These are phyloP conservation scores for Carassius carassius DNA, from an alignment of 2,113 vertebrate genomes.

Conservation along the genomic window DNA sequence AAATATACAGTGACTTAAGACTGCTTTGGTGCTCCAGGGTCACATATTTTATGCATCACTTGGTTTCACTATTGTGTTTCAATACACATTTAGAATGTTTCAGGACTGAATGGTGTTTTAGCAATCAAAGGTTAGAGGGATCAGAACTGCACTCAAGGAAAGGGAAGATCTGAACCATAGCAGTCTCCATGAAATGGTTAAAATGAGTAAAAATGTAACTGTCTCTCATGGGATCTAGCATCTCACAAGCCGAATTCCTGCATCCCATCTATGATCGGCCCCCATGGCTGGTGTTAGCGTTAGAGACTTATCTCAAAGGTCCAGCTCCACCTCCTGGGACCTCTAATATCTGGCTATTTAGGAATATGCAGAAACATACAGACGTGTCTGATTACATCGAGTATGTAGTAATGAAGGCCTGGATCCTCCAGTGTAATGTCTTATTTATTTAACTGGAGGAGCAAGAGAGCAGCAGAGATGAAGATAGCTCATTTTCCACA, in stretches of 20 bases:
- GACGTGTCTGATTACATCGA: constrained; percentile 76
- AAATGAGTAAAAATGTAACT: neutral
- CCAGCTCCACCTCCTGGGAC: constrained; percentile 65
- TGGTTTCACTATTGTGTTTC: neutral
- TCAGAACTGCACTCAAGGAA: neutral
- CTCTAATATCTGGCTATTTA: constrained; percentile 65
- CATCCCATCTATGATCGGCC: constrained; percentile 13
- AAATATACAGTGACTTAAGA: no score
- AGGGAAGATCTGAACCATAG: neutral
- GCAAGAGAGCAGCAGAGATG: constrained; percentile 73
- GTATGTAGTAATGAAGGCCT: constrained; percentile 74
- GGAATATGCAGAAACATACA: constrained; percentile 69
- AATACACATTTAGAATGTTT: neutral
- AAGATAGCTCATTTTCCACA: constrained; percentile 69
- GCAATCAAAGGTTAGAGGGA: neutral
- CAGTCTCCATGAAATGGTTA: neutral
- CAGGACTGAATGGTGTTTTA: neutral
- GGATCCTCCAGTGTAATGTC: constrained; percentile 75
- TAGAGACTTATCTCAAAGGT: constrained; percentile 58
- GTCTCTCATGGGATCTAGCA: neutral
- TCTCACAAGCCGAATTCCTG: neutral
- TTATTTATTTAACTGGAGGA: constrained; percentile 82
- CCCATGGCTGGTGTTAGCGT: constrained; percentile 17
- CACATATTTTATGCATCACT: neutral
- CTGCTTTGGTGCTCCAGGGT: no score